Conservation (phyloP, 2,113 vertebrate genomes). For the Pelecanus crispus region DNA sequence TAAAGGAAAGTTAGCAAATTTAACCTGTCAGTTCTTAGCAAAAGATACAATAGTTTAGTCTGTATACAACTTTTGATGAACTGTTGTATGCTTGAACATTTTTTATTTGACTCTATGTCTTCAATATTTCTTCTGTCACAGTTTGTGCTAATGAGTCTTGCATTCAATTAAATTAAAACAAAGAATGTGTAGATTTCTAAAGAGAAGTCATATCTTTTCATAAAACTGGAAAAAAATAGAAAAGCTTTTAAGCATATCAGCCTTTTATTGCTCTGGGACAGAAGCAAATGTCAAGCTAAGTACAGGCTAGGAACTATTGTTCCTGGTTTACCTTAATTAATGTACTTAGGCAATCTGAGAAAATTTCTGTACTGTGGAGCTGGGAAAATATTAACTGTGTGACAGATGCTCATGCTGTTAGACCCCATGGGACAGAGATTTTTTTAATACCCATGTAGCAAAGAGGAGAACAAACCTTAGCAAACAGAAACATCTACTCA, state of each 20-base stretch:
- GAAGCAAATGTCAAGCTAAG: neutral
- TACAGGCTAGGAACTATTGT: neutral
- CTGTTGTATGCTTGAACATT: neutral
- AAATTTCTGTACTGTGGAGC: neutral
- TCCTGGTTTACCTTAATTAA: neutral
- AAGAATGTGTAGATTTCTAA: neutral
- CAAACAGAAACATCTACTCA: neutral
- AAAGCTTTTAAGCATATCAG: neutral
- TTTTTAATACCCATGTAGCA: neutral
- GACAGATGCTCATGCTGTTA: neutral
- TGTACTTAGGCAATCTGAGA: neutral
- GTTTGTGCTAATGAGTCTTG: neutral
- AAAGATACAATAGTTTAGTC: neutral
- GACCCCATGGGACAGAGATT: neutral
- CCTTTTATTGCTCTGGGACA: neutral
- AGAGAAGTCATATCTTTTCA: neutral
- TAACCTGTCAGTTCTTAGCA: neutral
- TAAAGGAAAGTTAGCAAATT: neutral
- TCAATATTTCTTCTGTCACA: neutral
- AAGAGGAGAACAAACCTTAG: neutral
- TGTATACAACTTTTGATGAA: neutral
- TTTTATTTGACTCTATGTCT: neutral
- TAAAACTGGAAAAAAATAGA: neutral
- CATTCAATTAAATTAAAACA: neutral
- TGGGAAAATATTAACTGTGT: neutral